Base-by-base conservation (phyloP, 2,113 vertebrate genomes). In the Trogon melanurus region DNA sequence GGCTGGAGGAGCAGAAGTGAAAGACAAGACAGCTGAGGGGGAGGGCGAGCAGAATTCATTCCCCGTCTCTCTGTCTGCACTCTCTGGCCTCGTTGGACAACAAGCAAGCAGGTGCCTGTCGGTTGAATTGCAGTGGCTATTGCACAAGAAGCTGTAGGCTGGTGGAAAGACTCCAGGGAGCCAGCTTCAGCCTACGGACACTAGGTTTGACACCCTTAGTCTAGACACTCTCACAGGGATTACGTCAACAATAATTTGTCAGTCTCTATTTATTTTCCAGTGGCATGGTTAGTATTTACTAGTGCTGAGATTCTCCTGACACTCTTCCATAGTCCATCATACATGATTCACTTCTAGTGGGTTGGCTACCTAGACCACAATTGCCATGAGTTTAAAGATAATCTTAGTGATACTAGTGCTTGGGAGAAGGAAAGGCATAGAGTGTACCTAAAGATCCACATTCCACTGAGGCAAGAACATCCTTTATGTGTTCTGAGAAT, bases 231-330 rank as follows among this genome's bases (percentile, higher is more conserved):
- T 91, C 92, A 45, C 78, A 79, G 88, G 88, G 83, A 89, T 96
- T 96, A 97, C 65, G 0, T 96, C 96, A 97, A 72, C 90, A 96
- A 96, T 91, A 56, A 93, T 93, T 94, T 96, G 94, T 96, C 95
- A 95, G 93, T 91, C 94, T 92, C 91, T 95, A 75, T 97, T 93
- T 95, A 90, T 96, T 97, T 95, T 93, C 91, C 88, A 85, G 79
- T 65, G 80, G 80, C 92, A 91, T 16, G 86, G 93, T 50, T 81
- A 72, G 86, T 94, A 91, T 93, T 96, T 96, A 85, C 88, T 92
- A 70, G 83, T 61, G 88, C 70, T 89, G 86, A 92, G 79, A 91
- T 91, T 85, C 56, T 71, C 79, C 72, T 94, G 65, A 41, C 11
- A 22, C 65, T 86, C 78, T 76, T 64, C 91, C 41, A 16, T 34